These are phyloP conservation scores for Botia kubotai DNA, from an alignment of 2,797 vertebrate genomes.

Conservation along the genomic window DNA sequence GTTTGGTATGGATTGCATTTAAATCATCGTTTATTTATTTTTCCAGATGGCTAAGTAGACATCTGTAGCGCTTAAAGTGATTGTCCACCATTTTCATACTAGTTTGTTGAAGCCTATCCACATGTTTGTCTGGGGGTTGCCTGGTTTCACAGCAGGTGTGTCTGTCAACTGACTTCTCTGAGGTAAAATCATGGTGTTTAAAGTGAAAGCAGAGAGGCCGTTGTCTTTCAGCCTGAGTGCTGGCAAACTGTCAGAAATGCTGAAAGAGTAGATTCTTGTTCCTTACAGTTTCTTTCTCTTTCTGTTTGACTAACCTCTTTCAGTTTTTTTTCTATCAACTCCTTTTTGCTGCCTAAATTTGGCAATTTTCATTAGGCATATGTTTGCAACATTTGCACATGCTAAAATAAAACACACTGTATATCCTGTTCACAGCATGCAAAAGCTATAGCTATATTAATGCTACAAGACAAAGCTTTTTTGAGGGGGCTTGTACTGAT, in stretches of 20 bases:
- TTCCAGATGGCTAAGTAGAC: slow-evolving; percentile 6
- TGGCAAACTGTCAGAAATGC: slow-evolving; percentile 63
- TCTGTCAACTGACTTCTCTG: slow-evolving; percentile 54
- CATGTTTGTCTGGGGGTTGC: slow-evolving; percentile 58
- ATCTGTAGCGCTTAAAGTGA: slow-evolving; percentile 15
- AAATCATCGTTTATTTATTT: slow-evolving; percentile 8
- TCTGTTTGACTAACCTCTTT: slow-evolving; percentile 28
- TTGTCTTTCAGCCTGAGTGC: slow-evolving; percentile 60
- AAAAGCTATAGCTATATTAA: background rate
- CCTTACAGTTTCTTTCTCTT: slow-evolving; percentile 41
- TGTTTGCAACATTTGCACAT: background rate
- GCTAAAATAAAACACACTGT: background rate
- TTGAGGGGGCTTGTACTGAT: background rate
- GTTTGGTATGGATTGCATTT: slow-evolving; percentile 31
- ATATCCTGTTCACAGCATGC: background rate
- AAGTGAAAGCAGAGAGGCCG: slow-evolving; percentile 57
- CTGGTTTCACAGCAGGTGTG: slow-evolving; percentile 58
- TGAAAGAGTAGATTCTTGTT: slow-evolving; percentile 60
- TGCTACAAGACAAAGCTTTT: background rate
- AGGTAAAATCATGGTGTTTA: slow-evolving; percentile 63
- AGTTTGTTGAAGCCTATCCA: slow-evolving; percentile 56
- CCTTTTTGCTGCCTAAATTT: slow-evolving; percentile 38
- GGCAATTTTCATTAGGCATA: background rate
- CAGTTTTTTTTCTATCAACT: slow-evolving; percentile 19
- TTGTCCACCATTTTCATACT: slow-evolving; percentile 43